phyloP scores from a whole-genome alignment of 2,113 vertebrate species.

The Zosterops japonicus region DNA sequence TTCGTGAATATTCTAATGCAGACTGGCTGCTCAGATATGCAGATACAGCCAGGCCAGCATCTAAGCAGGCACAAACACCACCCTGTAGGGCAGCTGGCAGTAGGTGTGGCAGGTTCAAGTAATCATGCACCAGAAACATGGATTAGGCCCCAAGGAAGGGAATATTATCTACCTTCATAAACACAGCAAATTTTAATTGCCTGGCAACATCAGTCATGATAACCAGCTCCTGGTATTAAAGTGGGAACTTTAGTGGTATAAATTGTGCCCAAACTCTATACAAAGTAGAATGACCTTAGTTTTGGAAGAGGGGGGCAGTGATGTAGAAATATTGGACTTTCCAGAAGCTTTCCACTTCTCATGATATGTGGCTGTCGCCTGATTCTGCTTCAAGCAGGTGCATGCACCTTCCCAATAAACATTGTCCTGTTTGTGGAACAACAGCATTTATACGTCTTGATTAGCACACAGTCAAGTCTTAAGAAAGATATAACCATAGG shows the following conservation, averaged over 20 bases:
- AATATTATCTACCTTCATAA: neutral
- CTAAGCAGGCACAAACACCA: neutral
- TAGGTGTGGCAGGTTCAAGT: neutral
- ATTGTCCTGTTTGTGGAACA: neutral
- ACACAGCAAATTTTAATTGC: neutral
- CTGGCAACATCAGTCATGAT: neutral
- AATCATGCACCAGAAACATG: neutral
- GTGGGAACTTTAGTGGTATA: neutral
- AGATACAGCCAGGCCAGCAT: neutral
- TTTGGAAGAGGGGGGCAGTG: neutral
- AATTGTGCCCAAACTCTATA: neutral
- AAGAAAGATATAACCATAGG: neutral
- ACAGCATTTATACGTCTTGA: neutral
- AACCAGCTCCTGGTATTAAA: neutral
- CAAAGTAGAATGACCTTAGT: neutral
- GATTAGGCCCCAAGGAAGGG: neutral
- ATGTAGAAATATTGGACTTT: neutral
- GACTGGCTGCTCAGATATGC: neutral
- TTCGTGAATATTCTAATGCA: neutral
- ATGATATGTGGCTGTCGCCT: neutral
- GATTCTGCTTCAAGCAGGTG: neutral
- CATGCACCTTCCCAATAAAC: neutral
- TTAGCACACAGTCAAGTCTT: neutral
- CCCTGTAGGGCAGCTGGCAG: neutral
- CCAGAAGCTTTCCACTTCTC: neutral